Percentiles rank a stretch among this genome's conserved stretches.
phyloP scores from a whole-genome alignment of 2,113 vertebrate species.

The Macrotis lagotis region DNA sequence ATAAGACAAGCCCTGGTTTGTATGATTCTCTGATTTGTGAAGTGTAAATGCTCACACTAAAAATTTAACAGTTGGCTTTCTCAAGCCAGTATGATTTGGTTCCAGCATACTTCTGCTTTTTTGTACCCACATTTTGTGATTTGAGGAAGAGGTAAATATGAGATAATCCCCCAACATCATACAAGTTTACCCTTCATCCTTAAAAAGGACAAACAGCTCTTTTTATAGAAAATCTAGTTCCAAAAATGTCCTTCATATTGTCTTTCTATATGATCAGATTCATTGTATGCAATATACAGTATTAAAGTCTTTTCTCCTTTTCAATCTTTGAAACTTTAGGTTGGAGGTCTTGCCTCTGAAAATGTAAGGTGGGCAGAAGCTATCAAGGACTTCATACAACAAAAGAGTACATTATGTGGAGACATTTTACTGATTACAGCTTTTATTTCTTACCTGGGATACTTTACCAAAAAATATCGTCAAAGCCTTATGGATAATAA shows the following conservation, averaged over 20 bases:
- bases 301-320: neutral
- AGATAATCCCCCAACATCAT: neutral
- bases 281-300: accelerated
- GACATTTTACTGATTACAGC: constrained; percentile 92
- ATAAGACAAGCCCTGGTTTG: neutral
- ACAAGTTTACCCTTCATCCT: neutral
- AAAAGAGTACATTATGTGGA: constrained; percentile 92
- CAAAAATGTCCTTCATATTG: neutral
- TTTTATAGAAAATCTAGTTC: neutral
- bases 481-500: constrained; percentile 89
- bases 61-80: neutral
- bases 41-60: neutral
- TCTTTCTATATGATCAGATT: accelerated
- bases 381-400: constrained; percentile 86
- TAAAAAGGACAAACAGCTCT: neutral
- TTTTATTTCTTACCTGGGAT: constrained; percentile 96
- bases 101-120: neutral
- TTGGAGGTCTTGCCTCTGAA: constrained; percentile 93
- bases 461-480: constrained; percentile 93
- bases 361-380: constrained; percentile 95
- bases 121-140: neutral
- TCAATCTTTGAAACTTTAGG: constrained; percentile 81
- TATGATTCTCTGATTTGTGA: neutral
- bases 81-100: neutral
- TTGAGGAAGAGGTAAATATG: neutral